A percentile compares a stretch with the other conserved stretches of the same genome.
phyloP scores from a whole-genome alignment of 2,797 vertebrate species.

The Crax fasciolata region DNA sequence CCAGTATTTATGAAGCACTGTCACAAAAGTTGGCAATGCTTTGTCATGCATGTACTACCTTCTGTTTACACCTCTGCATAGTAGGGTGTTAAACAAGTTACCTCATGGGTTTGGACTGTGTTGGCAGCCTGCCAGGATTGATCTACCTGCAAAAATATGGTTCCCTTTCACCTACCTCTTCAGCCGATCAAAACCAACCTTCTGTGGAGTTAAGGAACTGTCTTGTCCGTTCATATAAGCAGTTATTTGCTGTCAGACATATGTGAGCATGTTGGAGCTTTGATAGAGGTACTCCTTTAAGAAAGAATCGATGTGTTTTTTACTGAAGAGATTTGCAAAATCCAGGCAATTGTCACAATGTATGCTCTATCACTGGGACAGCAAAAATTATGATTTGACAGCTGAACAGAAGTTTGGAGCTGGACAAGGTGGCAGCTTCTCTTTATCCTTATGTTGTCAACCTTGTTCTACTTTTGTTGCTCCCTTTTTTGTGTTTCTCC shows the following conservation, averaged over 20 bases:
- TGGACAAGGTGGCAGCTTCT: neutral
- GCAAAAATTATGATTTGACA: neutral
- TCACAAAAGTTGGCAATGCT: conserved; percentile 86
- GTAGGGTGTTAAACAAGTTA: conserved; percentile 83
- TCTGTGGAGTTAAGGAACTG: conserved; percentile 20
- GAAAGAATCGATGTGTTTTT: conserved; percentile 48
- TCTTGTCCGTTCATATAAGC: conserved; percentile 10
- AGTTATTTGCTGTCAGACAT: conserved; percentile 50
- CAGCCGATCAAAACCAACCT: conserved; percentile 71
- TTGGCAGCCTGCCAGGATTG: conserved; percentile 85
- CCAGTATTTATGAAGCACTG: conserved; percentile 73
- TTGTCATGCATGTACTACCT: conserved; percentile 82
- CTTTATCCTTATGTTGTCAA: neutral
- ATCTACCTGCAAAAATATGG: conserved; percentile 54
- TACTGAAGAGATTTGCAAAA: conserved; percentile 55
- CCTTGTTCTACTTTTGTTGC: neutral
- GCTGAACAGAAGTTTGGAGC: neutral
- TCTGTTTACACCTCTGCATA: conserved; percentile 82
- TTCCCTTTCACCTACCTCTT: conserved; percentile 81
- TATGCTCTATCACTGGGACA: neutral
- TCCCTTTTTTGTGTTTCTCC: neutral
- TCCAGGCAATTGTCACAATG: neutral
- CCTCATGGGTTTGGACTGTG: conserved; percentile 76
- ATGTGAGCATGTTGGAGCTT: conserved; percentile 59
- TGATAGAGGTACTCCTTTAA: conserved; percentile 69